phyloP scores from a whole-genome alignment of 1,140 invertebrate species.

The Orius laevigatus region DNA sequence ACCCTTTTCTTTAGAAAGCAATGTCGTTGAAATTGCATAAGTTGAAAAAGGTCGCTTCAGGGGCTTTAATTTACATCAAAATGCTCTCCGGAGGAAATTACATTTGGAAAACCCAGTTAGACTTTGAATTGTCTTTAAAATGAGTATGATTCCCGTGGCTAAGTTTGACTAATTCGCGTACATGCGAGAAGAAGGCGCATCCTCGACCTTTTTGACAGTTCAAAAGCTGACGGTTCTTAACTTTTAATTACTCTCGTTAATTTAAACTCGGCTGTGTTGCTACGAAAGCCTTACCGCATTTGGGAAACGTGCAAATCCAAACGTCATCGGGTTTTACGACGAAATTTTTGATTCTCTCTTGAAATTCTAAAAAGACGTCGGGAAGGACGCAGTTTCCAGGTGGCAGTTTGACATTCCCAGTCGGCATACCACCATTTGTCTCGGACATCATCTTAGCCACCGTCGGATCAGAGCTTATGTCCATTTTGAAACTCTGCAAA shows the following conservation, averaged over 20 bases:
- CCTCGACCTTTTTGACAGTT: not conserved
- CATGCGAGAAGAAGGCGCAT: not conserved
- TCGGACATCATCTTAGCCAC: too few relatives aligned
- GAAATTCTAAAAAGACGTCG: constrained; percentile 11
- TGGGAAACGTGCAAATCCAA: constrained; percentile 25
- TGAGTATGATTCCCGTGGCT: not conserved
- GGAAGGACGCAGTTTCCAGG: constrained; percentile 12
- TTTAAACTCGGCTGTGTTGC: too few relatives aligned
- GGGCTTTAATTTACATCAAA: too few relatives aligned
- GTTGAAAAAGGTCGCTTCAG: too few relatives aligned
- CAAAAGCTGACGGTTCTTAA: too few relatives aligned
- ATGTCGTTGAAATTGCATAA: too few relatives aligned
- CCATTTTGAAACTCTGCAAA: too few relatives aligned
- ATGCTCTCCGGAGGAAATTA: too few relatives aligned
- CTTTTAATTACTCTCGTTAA: too few relatives aligned
- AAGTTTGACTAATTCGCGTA: not conserved
- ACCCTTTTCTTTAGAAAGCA: too few relatives aligned
- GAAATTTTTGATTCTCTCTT: constrained; percentile 16
- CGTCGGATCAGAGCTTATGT: too few relatives aligned
- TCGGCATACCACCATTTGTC: constrained; percentile 1
- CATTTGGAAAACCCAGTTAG: not conserved
- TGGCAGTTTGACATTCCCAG: constrained; percentile 10
- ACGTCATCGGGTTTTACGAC: constrained; percentile 22
- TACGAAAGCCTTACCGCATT: constrained; percentile 23
- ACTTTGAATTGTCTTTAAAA: not conserved